Evolutionary conservation across 1,140 invertebrate species (phyloP).

Genomic region (Melitaea cinxia): DNA sequence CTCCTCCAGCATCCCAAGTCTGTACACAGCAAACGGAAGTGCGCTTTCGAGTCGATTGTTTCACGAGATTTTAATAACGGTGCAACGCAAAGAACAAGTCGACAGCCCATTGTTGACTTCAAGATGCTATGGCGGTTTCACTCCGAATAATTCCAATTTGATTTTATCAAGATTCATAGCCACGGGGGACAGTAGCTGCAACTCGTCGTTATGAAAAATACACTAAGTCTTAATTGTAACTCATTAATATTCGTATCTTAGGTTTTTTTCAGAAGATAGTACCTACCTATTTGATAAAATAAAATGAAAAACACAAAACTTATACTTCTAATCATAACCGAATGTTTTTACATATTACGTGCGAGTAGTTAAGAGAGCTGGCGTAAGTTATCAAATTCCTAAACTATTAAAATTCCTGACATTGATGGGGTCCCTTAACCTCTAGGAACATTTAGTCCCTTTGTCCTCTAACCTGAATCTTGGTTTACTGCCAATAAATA

Average conservation of each 20-base stretch:
- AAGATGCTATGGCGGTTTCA: constrained; percentile 59
- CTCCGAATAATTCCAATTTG: constrained; percentile 56
- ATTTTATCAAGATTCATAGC: constrained; percentile 51
- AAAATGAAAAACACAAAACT: too few relatives aligned
- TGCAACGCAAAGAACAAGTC: constrained; percentile 78
- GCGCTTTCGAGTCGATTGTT: constrained; percentile 80
- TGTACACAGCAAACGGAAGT: constrained; percentile 64
- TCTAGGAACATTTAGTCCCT: constrained; percentile 57
- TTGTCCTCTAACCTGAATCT: constrained; percentile 57
- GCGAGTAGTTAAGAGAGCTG: not conserved
- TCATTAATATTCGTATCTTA: constrained; percentile 21
- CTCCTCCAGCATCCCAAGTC: constrained; percentile 32
- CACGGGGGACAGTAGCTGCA: constrained; percentile 30
- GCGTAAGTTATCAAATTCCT: constrained; percentile 32
- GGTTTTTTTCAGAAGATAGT: not conserved
- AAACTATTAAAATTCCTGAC: constrained; percentile 54
- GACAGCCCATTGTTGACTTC: constrained; percentile 73
- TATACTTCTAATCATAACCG: not conserved
- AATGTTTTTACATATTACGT: not conserved
- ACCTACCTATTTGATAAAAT: too few relatives aligned
- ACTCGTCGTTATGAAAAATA: constrained; percentile 32
- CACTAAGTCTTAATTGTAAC: constrained; percentile 25
- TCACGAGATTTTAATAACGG: constrained; percentile 81
- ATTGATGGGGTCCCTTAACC: constrained; percentile 51
- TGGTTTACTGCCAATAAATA: constrained; percentile 72